These are phyloP conservation scores for Diaperis boleti DNA, from an alignment of 2,888 invertebrate genomes.

Conservation along the genomic window DNA sequence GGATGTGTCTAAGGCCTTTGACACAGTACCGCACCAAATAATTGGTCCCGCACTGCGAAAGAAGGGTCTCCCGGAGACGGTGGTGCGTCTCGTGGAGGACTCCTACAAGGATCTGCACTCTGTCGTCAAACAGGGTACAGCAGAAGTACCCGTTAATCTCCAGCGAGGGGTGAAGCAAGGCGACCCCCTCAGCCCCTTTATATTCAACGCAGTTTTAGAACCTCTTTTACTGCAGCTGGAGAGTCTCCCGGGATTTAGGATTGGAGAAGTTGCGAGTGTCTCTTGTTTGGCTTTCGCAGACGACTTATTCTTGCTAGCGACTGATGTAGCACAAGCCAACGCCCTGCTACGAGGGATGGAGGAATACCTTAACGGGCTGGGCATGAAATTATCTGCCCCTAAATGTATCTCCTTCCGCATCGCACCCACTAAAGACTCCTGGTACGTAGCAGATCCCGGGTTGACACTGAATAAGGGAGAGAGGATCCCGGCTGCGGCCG, in stretches of 20 bases:
- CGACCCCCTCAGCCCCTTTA: constrained; percentile 60
- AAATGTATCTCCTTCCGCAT: constrained; percentile 48
- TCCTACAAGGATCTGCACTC: constrained; percentile 58
- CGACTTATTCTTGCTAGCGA: constrained; percentile 57
- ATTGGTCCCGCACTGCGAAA: constrained; percentile 62
- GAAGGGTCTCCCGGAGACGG: constrained; percentile 56
- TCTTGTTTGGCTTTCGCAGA: constrained; percentile 62
- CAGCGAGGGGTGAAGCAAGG: constrained; percentile 63
- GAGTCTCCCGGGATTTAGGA: constrained; percentile 46
- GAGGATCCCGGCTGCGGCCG: constrained; percentile 45
- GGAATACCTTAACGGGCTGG: constrained; percentile 51
- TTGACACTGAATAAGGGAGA: constrained; percentile 46
- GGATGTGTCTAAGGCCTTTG: constrained; percentile 65
- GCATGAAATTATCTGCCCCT: constrained; percentile 42
- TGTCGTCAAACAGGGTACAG: constrained; percentile 47
- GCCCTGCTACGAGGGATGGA: constrained; percentile 51
- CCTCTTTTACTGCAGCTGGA: constrained; percentile 52
- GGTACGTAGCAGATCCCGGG: constrained; percentile 53
- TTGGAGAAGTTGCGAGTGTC: constrained; percentile 40
- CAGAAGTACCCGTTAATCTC: constrained; percentile 45
- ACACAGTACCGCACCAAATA: no score
- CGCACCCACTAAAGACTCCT: constrained; percentile 49
- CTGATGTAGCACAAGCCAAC: constrained; percentile 54
- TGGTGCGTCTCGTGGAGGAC: constrained; percentile 52
- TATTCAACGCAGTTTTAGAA: constrained; percentile 61